Percentiles rank a stretch among this genome's conserved stretches.
Conservation (phyloP, 2,888 invertebrate species). For the Drosophila prostipennis region DNA sequence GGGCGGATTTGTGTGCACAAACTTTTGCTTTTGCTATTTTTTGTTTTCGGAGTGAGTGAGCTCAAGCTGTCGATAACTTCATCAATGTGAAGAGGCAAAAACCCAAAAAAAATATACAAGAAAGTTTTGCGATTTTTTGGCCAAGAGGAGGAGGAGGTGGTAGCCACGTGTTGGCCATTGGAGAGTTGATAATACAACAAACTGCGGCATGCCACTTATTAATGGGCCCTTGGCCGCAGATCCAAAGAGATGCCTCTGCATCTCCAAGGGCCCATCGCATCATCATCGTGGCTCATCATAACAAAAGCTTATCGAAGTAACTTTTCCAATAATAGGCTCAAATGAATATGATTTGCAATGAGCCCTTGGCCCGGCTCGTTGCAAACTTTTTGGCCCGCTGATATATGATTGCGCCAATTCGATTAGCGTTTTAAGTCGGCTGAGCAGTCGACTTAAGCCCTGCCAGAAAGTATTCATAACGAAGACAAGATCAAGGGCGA, state of each 20-base stretch:
- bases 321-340: conserved; percentile 79
- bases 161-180: conserved; percentile 58
- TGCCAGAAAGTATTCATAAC: conserved; percentile 1
- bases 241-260: conserved; percentile 44
- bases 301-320: conserved; percentile 76
- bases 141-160: conserved; percentile 1
- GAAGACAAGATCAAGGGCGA: background rate
- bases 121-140: conserved; percentile 43
- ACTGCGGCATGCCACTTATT: conserved; percentile 64
- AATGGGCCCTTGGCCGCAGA: conserved; percentile 70
- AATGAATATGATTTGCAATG: conserved; percentile 66
- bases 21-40: conserved; percentile 29
- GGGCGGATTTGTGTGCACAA: conserved; percentile 19
- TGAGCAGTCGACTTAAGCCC: conserved; percentile 17
- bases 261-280: conserved; percentile 45
- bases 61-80: conserved; percentile 71
- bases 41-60: conserved; percentile 51
- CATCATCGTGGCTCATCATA: conserved; percentile 65
- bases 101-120: conserved; percentile 24
- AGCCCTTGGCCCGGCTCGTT: conserved; percentile 11
- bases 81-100: conserved; percentile 61
- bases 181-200: conserved; percentile 60
- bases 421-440: conserved; percentile 47
- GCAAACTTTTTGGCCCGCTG: conserved; percentile 54
- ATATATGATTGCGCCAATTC: conserved; percentile 59